A percentile compares a stretch with the other conserved stretches of the same genome.
These are phyloP conservation scores for Macrosteles quadrilineatus DNA, from an alignment of 1,140 invertebrate genomes.

Conservation along the genomic window DNA sequence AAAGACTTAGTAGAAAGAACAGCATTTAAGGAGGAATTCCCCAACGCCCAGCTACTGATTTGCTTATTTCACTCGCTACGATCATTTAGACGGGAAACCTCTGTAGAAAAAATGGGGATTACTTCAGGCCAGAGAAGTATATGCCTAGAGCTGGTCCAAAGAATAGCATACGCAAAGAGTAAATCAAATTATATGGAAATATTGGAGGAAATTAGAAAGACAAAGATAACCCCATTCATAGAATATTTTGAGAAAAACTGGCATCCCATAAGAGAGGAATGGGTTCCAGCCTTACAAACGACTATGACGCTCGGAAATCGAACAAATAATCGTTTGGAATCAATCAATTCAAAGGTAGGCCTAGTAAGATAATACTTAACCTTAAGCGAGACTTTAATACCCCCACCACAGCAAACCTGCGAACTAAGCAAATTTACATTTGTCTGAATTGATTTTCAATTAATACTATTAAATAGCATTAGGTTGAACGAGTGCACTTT, in stretches of 20 bases:
- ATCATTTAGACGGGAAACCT: slow-evolving; percentile 3
- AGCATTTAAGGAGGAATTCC: background rate
- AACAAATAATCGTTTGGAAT: slow-evolving; percentile 15
- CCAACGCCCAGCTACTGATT: background rate
- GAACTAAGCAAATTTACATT: too few species aligned
- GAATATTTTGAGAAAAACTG: slow-evolving; percentile 3
- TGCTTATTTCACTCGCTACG: background rate
- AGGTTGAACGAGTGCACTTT: too few species aligned
- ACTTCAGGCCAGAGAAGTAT: background rate
- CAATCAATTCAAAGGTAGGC: slow-evolving; percentile 10
- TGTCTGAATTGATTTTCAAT: too few species aligned
- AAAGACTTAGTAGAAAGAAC: slow-evolving; percentile 15
- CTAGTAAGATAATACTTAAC: too few species aligned
- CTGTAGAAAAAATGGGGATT: slow-evolving; percentile 1
- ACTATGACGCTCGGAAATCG: background rate
- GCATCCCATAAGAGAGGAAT: slow-evolving; percentile 11
- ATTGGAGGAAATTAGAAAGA: background rate
- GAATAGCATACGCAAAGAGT: background rate
- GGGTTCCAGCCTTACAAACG: slow-evolving; percentile 10
- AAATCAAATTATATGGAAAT: background rate
- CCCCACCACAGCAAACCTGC: too few species aligned
- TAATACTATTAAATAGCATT: too few species aligned
- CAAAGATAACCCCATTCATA: background rate
- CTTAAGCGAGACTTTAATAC: too few species aligned
- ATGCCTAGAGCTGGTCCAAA: background rate